Evolutionary conservation across 53 echinoderm and acorn worm species (phyloP).

Genomic region (Hippasteria phrygiana): DNA sequence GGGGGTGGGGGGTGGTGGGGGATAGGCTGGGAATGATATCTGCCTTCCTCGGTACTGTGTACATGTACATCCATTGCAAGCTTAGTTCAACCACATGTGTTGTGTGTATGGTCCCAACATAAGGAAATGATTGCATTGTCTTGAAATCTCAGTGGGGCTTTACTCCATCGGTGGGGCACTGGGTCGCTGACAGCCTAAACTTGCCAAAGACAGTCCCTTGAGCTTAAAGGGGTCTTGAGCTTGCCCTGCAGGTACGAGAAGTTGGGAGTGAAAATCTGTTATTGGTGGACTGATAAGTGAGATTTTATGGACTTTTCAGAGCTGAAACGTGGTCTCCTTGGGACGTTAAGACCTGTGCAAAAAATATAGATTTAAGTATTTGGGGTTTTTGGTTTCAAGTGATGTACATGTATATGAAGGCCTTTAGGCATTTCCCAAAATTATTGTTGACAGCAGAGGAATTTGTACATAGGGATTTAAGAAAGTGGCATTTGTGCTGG

Average conservation of each 20-base stretch:
- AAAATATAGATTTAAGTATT: no score
- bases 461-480: no score
- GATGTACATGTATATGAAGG: no score
- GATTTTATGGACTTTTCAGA: constrained; percentile 12
- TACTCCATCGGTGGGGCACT: neutral
- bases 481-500: no score
- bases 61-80: neutral
- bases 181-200: constrained; percentile 15
- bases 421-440: no score
- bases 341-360: neutral
- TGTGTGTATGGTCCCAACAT: neutral
- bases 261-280: neutral
- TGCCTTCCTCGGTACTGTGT: no score
- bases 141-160: constrained; percentile 3
- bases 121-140: constrained; percentile 4
- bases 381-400: no score
- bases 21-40: no score
- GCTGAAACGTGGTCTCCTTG: neutral
- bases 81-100: neutral
- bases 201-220: no score
- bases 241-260: constrained; percentile 14
- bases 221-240: no score
- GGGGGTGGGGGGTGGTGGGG: no score
- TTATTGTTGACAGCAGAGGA: no score
- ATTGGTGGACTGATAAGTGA: constrained; percentile 51